Percentiles rank a stretch among this genome's conserved stretches.
These are phyloP conservation scores for Chloropsis cyanopogon DNA, from an alignment of 2,113 vertebrate species.

Conservation along the genomic window DNA sequence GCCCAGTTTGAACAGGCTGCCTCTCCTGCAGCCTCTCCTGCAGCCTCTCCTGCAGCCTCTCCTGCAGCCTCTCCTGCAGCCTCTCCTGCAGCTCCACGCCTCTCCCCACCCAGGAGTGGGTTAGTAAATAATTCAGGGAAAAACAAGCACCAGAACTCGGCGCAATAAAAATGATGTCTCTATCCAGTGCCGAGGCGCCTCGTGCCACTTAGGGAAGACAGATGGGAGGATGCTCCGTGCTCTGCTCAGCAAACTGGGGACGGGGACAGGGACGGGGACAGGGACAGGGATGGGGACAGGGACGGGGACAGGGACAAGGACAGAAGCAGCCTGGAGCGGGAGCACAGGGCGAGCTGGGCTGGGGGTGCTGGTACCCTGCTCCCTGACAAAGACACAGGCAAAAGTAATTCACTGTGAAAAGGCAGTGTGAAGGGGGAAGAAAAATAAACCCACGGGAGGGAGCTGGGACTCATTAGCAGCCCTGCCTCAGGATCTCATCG, in stretches of 20 bases:
- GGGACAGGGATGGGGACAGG: background rate
- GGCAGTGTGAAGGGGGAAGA: slow-evolving; percentile 60
- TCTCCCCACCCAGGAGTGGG: background rate
- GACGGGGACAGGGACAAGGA: background rate
- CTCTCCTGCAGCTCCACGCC: background rate
- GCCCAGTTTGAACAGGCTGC: background rate
- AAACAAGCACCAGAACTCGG: slow-evolving; percentile 35
- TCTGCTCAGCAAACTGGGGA: background rate
- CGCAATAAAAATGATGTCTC: slow-evolving; percentile 76
- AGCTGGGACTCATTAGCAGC: slow-evolving; percentile 71
- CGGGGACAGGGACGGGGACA: background rate
- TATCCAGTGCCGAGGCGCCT: slow-evolving; percentile 38
- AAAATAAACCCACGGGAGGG: slow-evolving; percentile 70
- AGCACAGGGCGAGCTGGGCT: slow-evolving; percentile 47
- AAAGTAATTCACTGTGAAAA: slow-evolving; percentile 66
- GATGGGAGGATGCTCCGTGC: slow-evolving; percentile 61
- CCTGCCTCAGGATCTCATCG: slow-evolving; percentile 64
- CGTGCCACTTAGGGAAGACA: slow-evolving; percentile 75
- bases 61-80: background rate
- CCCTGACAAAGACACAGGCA: slow-evolving; percentile 67
- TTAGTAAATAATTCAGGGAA: slow-evolving; percentile 68
- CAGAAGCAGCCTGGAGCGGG: slow-evolving; percentile 63
- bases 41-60: background rate
- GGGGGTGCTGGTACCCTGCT: slow-evolving; percentile 28
- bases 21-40: background rate